Evolutionary conservation across 1,140 invertebrate genomes (phyloP), one percentile per base, ranked within the genome.

Genomic region (Diabrotica virgifera): DNA sequence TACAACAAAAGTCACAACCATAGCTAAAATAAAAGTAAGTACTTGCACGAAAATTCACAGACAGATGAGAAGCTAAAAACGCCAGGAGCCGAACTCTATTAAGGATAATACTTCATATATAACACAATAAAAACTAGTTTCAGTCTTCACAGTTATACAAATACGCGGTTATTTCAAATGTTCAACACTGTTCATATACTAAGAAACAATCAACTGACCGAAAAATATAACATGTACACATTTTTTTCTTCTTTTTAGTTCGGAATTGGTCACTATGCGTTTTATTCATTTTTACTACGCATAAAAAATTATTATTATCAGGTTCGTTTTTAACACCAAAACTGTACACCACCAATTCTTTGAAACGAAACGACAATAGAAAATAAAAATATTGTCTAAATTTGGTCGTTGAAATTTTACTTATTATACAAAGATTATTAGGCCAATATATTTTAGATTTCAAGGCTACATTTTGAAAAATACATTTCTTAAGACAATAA

Each of bases 111-210:
- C 65, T 75, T 72, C 71, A 68, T 72, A 72, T 73, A 73, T 74
- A 77, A 77, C 76, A 76, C 76, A 76, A 77, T 75, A 76, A 73
- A 76, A 77, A 74, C 74, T 76, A 74, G 70, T 75, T 70, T 77
- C 76, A 77, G 76, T 77, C 76, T 77, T 77, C 70, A 76, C 74
- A 75, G 69, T 74, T 76, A 75, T 77, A 76, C 74, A 77, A 77
- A 71, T 76, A 76, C 70, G 69, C 68, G 64, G 67, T 69, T 67
- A 70, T 71, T 74, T 70, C 64, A 66, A 72, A 74, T 68, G 71
- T 71, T 74, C 72, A 76, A 74, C 72, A 75, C 70, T 72, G 69
- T 72, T 71, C 63, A 72, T 73, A 74, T 70, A 73, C 72, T 74
- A 74, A 69, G 72, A 74, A 74, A 74, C 65, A 74, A 74, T 71